Percentiles rank a stretch among this genome's conserved stretches.
phyloP scores from a whole-genome alignment of 2,113 vertebrate species.

The Benthochromis sp. region DNA sequence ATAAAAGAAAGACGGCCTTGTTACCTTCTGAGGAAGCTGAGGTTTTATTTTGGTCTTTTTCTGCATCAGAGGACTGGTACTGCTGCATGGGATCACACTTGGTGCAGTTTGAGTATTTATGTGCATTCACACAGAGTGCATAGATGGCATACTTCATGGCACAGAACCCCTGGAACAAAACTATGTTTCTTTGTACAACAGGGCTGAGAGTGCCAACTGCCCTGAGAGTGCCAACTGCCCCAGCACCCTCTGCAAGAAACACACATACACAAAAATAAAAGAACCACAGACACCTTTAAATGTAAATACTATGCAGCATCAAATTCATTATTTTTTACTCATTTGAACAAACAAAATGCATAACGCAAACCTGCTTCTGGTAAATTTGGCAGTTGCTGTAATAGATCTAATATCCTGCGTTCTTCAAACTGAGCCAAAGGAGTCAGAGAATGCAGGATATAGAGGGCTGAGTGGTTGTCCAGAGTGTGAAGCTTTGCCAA shows the following conservation, averaged over 20 bases:
- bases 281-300: neutral
- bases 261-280: neutral
- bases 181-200: constrained; percentile 71
- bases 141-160: constrained; percentile 95
- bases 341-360: neutral
- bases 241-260: constrained; percentile 34
- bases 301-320: neutral
- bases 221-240: neutral
- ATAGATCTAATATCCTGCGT: constrained; percentile 78
- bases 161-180: constrained; percentile 87
- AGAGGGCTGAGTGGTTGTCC: constrained; percentile 87
- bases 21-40: constrained; percentile 42
- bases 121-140: constrained; percentile 83
- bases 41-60: neutral
- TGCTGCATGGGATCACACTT: constrained; percentile 48
- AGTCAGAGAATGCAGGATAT: constrained; percentile 86
- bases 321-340: neutral
- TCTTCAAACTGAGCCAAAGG: constrained; percentile 82
- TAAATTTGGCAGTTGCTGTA: constrained; percentile 73
- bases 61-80: constrained; percentile 5
- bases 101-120: constrained; percentile 68
- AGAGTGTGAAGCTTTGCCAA: constrained; percentile 82
- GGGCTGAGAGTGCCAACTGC: constrained; percentile 13
- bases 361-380: constrained; percentile 6
- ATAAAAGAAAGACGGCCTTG: neutral